phyloP scores from a whole-genome alignment of 2,113 vertebrate genomes.

The Prinia subflava region DNA sequence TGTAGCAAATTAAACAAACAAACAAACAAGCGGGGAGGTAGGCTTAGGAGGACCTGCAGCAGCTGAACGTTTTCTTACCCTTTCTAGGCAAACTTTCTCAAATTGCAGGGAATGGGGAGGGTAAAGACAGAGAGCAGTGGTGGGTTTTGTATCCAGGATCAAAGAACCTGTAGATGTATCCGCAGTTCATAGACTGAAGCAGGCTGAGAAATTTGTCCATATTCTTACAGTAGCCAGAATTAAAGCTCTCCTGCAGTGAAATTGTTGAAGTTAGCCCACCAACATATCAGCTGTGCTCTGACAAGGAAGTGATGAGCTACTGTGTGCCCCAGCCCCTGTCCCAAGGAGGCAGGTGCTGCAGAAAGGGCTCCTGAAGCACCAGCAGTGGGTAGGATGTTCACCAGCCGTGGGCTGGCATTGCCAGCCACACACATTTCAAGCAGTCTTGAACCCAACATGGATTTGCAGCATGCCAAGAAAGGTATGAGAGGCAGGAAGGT shows the following conservation, averaged over 20 bases:
- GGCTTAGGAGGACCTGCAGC: background rate
- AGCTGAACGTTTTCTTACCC: background rate
- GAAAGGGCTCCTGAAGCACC: background rate
- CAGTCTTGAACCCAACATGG: background rate
- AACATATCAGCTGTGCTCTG: background rate
- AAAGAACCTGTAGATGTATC: background rate
- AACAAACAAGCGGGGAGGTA: background rate
- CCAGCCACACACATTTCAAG: background rate
- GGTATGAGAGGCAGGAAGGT: background rate
- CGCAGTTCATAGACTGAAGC: background rate
- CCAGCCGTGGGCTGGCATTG: fast-evolving
- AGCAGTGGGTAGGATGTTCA: background rate
- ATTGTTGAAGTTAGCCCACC: background rate
- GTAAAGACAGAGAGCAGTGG: background rate
- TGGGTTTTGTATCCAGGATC: background rate
- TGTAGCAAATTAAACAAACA: background rate
- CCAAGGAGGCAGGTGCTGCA: background rate
- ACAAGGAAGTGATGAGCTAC: background rate
- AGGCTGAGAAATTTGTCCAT: background rate
- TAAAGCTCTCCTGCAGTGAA: background rate
- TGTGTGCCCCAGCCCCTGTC: background rate
- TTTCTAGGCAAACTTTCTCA: background rate
- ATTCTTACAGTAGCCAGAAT: background rate
- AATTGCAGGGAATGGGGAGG: background rate
- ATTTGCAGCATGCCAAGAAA: background rate